Evolutionary conservation across 2,888 invertebrate genomes (phyloP).

Genomic region (Carpatolechia fugitivella): DNA sequence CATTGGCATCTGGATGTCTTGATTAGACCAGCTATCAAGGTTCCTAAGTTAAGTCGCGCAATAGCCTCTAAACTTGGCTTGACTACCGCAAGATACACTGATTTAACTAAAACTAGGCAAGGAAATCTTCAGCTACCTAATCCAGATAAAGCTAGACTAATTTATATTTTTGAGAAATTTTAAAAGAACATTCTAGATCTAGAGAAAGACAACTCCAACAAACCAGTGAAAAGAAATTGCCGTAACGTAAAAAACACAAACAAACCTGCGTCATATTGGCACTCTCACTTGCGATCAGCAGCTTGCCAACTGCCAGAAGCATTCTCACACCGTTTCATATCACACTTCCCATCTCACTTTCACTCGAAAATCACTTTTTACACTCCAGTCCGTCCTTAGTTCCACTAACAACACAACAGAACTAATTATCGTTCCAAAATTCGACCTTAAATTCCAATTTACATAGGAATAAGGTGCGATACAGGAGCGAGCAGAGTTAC

Average conservation of each 20-base stretch:
- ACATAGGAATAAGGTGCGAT: neutral
- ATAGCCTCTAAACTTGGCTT: too few species aligned
- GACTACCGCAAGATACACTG: too few species aligned
- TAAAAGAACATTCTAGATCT: too few species aligned
- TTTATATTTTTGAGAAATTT: too few species aligned
- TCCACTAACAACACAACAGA: neutral
- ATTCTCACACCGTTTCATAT: constrained; percentile 35
- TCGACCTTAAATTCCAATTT: neutral
- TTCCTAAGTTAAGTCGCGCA: too few species aligned
- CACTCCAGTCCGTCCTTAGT: neutral
- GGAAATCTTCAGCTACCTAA: too few species aligned
- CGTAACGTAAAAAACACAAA: constrained; percentile 12
- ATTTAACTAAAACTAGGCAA: too few species aligned
- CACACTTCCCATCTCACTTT: constrained; percentile 36
- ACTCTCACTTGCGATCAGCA: constrained; percentile 34
- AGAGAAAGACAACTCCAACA: too few species aligned
- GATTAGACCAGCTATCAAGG: too few species aligned
- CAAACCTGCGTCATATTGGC: constrained; percentile 55
- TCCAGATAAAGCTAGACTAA: too few species aligned
- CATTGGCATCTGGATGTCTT: too few species aligned
- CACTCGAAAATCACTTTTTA: constrained; percentile 6
- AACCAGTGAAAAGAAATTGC: neutral
- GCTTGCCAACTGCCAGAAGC: constrained; percentile 37
- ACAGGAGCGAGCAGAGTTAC: neutral
- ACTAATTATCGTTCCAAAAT: neutral